These are phyloP conservation scores for Latheticus oryzae DNA, from an alignment of 2,888 invertebrate species.

Conservation along the genomic window DNA sequence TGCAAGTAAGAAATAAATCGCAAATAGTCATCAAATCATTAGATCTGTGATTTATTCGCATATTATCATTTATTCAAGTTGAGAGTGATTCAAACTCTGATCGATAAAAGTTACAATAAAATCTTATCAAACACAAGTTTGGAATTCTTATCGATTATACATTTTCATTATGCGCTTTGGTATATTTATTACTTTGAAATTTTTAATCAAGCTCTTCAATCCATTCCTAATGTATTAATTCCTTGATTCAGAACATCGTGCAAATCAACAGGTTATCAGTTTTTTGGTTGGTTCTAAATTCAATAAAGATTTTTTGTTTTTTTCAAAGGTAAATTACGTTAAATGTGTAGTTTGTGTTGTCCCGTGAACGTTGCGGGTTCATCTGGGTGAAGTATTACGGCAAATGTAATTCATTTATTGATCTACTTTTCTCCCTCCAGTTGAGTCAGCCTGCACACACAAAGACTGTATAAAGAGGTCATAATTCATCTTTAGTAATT, in stretches of 20 bases:
- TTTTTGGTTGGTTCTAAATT: constrained; percentile 10
- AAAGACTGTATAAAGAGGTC: constrained; percentile 53
- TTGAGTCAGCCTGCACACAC: constrained; percentile 51
- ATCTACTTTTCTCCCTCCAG: constrained; percentile 63
- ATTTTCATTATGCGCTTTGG: too few relatives aligned
- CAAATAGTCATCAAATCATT: too few relatives aligned
- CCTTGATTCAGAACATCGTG: too few relatives aligned
- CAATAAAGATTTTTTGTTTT: constrained; percentile 4
- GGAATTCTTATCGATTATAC: too few relatives aligned
- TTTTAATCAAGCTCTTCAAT: too few relatives aligned
- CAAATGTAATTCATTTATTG: constrained; percentile 67
- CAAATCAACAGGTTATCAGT: constrained; percentile 38
- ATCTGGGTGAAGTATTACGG: constrained; percentile 60
- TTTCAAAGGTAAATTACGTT: constrained; percentile 12
- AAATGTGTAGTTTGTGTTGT: constrained; percentile 21
- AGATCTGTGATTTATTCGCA: too few relatives aligned
- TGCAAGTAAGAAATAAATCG: constrained; percentile 79
- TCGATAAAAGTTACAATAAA: too few relatives aligned
- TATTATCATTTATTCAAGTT: too few relatives aligned
- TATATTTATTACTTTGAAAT: too few relatives aligned
- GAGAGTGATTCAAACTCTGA: too few relatives aligned
- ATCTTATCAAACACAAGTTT: too few relatives aligned
- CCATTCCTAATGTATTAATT: too few relatives aligned
- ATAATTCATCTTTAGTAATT: constrained; percentile 47
- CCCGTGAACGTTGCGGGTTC: constrained; percentile 47